Percentiles rank a stretch among this genome's conserved stretches.
Conservation (phyloP, 2,888 invertebrate species). For the Himalopsyche tibetana region DNA sequence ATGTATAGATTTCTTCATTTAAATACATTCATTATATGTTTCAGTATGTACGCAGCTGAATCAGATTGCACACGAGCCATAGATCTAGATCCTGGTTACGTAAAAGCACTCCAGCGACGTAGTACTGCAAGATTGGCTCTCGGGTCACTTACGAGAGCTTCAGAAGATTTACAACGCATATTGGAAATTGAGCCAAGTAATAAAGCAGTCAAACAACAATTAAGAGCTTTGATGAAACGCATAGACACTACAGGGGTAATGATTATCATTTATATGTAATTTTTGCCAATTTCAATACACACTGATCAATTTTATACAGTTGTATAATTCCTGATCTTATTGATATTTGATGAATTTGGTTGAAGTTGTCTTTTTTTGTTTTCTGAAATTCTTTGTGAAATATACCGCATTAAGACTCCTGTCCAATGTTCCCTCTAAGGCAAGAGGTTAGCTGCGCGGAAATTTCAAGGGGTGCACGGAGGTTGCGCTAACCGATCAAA, state of each 20-base stretch:
- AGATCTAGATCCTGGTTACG: slow-evolving; percentile 85
- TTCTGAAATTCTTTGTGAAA: no score
- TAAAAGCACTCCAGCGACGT: slow-evolving; percentile 90
- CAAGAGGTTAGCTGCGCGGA: no score
- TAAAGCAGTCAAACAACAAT: slow-evolving; percentile 80
- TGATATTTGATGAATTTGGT: no score
- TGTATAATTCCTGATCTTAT: no score
- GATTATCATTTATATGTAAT: neutral
- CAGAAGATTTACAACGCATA: slow-evolving; percentile 83
- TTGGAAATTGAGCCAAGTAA: slow-evolving; percentile 89
- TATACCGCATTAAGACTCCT: no score
- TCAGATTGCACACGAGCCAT: slow-evolving; percentile 90
- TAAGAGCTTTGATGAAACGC: slow-evolving; percentile 77
- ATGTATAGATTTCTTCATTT: no score
- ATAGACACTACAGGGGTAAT: slow-evolving; percentile 76
- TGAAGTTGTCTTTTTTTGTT: no score
- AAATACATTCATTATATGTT: slow-evolving; percentile 53
- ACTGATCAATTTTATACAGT: no score
- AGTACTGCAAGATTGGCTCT: slow-evolving; percentile 85
- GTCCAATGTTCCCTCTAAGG: no score
- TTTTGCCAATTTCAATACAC: no score
- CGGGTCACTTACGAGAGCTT: slow-evolving; percentile 84
- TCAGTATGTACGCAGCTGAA: slow-evolving; percentile 83
- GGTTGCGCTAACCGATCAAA: no score
- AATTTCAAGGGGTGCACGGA: no score